Evolutionary conservation across 2,888 invertebrate genomes (phyloP).

Genomic region (Stomorhina lunata): DNA sequence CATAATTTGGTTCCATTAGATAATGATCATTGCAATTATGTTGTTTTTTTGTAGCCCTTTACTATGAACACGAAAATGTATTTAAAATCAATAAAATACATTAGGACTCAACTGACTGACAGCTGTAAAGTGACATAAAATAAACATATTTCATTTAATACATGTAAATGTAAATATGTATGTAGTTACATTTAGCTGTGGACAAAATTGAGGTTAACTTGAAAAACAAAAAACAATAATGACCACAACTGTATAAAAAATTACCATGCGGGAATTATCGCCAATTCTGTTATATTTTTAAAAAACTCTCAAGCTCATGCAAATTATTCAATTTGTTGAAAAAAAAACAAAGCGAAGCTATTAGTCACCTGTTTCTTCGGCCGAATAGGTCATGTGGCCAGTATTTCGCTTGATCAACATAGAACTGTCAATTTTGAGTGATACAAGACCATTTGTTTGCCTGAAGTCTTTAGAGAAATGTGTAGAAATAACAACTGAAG

Average conservation of each 20-base stretch:
- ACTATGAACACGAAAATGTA: background rate
- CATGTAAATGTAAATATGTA: background rate
- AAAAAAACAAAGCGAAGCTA: background rate
- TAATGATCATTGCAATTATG: background rate
- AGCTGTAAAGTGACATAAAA: conserved; percentile 36
- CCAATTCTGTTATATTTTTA: no score
- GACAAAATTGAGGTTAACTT: conserved; percentile 27
- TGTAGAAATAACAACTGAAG: no score
- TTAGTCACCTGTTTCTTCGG: no score
- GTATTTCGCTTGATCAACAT: no score
- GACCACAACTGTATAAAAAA: conserved; percentile 9
- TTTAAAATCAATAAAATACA: conserved; percentile 3
- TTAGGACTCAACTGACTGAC: conserved; percentile 9
- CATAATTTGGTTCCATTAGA: no score
- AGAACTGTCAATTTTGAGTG: no score
- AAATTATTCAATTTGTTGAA: background rate
- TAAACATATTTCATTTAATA: conserved; percentile 22
- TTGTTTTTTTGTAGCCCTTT: background rate
- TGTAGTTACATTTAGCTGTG: no score
- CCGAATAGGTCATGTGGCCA: no score
- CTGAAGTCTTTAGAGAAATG: no score
- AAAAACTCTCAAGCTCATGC: no score
- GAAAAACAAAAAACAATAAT: conserved; percentile 19
- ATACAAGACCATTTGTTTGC: no score
- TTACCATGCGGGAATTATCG: no score